Conservation (phyloP, 2,797 vertebrate species). For the Sylvilagus floridanus region DNA sequence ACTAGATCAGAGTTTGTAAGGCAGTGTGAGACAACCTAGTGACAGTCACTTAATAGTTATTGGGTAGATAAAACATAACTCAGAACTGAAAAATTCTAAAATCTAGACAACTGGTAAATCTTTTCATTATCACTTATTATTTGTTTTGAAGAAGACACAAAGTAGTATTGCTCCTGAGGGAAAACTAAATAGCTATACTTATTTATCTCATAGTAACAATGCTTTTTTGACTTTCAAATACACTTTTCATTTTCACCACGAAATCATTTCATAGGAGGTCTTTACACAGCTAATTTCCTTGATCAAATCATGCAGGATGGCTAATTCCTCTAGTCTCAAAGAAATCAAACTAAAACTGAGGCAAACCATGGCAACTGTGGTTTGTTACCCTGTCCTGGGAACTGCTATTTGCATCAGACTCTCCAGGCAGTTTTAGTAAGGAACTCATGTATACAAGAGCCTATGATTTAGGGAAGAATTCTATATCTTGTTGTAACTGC, state of each 20-base stretch:
- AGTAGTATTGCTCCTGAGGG: neutral
- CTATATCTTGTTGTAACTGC: neutral
- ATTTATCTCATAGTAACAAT: neutral
- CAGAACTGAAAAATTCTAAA: slow-evolving; percentile 28
- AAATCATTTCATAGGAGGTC: neutral
- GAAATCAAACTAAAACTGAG: slow-evolving; percentile 28
- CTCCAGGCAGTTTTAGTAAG: slow-evolving; percentile 3
- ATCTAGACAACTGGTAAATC: neutral
- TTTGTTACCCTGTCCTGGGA: neutral
- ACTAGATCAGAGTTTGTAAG: slow-evolving; percentile 36
- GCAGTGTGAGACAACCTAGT: neutral
- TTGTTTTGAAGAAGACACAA: slow-evolving; percentile 58
- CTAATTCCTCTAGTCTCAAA: neutral
- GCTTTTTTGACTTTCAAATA: slow-evolving; percentile 57
- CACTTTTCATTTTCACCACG: slow-evolving; percentile 45
- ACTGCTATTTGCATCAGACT: neutral
- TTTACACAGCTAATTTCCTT: slow-evolving; percentile 43
- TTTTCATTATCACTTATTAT: slow-evolving; percentile 40
- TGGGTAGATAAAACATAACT: slow-evolving; percentile 50
- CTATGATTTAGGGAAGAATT: neutral
- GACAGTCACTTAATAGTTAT: neutral
- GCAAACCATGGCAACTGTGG: neutral
- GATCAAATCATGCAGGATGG: slow-evolving; percentile 13
- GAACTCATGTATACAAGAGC: neutral
- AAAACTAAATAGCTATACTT: slow-evolving; percentile 1